Conservation (phyloP, 2,797 vertebrate genomes). For the Oreochromis mossambicus region DNA sequence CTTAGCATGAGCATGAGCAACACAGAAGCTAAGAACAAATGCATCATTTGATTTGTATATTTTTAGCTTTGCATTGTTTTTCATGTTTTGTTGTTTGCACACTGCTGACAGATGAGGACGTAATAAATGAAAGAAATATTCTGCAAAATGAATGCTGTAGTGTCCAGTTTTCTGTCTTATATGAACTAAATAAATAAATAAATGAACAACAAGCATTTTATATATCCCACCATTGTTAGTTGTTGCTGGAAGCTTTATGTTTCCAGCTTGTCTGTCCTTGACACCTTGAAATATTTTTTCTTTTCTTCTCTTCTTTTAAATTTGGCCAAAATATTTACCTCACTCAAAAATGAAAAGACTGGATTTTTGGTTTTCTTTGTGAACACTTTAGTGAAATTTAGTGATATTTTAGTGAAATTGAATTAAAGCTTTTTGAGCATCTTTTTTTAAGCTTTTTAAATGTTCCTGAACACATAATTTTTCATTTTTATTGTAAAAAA, state of each 20-base stretch:
- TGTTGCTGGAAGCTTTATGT: background rate
- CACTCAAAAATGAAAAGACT: background rate
- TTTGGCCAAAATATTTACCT: background rate
- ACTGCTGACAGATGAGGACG: background rate
- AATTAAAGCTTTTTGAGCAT: background rate
- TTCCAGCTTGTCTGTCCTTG: background rate
- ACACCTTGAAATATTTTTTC: background rate
- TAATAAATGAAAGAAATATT: background rate
- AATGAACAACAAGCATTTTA: background rate
- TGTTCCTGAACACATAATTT: background rate
- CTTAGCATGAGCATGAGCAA: background rate
- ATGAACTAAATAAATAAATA: background rate
- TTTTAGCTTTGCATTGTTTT: background rate
- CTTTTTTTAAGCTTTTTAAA: background rate
- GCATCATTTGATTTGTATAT: background rate
- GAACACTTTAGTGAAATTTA: background rate
- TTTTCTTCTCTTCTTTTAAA: background rate
- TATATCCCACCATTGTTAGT: background rate
- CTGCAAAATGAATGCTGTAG: background rate
- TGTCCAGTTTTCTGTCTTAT: background rate
- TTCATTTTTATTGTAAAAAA: fast-evolving
- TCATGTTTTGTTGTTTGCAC: background rate
- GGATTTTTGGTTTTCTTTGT: background rate
- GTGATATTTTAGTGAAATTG: background rate
- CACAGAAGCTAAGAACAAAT: background rate